Evolutionary conservation across 1,140 invertebrate genomes (phyloP).

Genomic region (Bombus breviceps): DNA sequence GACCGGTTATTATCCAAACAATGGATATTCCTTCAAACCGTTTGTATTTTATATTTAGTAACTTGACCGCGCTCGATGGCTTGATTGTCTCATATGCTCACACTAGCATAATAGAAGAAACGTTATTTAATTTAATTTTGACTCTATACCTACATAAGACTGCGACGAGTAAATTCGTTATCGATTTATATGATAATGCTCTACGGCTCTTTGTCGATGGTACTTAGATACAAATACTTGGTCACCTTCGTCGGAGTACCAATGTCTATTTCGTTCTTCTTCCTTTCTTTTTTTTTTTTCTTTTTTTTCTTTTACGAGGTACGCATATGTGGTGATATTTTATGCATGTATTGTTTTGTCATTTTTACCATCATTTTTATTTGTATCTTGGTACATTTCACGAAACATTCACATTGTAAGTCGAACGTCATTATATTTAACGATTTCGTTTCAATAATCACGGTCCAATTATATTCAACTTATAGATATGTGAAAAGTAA

Average conservation of each 20-base stretch:
- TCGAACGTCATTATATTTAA: background rate
- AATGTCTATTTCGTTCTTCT: background rate
- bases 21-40: background rate
- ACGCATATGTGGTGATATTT: background rate
- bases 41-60: background rate
- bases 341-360: background rate
- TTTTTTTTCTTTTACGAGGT: background rate
- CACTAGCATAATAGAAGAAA: conserved; percentile 7
- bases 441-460: background rate
- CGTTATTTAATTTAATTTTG: conserved; percentile 40
- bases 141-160: conserved; percentile 40
- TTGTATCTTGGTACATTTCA: conserved; percentile 21
- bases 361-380: background rate
- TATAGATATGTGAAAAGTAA: background rate
- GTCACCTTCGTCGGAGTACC: background rate
- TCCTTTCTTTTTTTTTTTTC: background rate
- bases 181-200: conserved; percentile 7
- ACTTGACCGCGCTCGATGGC: background rate
- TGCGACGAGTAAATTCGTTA: conserved; percentile 41
- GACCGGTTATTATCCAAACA: background rate
- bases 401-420: background rate
- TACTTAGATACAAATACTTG: conserved; percentile 33
- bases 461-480: background rate
- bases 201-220: background rate
- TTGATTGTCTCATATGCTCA: background rate